These are phyloP conservation scores for Indicator maculatus DNA, from an alignment of 2,113 vertebrate species.

Conservation along the genomic window DNA sequence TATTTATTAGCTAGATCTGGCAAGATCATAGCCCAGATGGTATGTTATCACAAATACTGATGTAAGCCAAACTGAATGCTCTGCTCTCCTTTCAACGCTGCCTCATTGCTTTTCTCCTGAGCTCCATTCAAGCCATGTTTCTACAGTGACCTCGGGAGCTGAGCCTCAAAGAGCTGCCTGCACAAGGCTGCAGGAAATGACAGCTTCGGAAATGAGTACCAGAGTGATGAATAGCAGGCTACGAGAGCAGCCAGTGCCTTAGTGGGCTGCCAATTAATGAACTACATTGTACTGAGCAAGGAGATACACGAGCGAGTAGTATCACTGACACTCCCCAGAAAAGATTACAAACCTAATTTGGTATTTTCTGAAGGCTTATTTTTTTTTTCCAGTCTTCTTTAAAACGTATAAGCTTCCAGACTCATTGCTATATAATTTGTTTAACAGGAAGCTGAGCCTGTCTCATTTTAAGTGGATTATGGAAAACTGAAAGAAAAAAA, in stretches of 20 bases:
- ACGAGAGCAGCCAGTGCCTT: background rate
- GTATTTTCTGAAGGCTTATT: background rate
- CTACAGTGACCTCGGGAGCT: background rate
- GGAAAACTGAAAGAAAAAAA: background rate
- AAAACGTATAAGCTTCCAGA: background rate
- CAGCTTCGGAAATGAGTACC: slow-evolving; percentile 45
- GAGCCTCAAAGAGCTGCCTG: slow-evolving; percentile 33
- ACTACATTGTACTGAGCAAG: background rate
- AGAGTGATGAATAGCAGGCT: slow-evolving; percentile 52
- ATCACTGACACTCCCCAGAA: background rate
- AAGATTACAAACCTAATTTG: background rate
- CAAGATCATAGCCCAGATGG: background rate
- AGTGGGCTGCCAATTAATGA: slow-evolving; percentile 20
- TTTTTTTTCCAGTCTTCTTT: background rate
- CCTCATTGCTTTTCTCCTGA: background rate
- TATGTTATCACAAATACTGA: background rate
- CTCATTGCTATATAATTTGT: background rate
- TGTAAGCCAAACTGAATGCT: background rate
- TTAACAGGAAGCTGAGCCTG: background rate
- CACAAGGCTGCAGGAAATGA: slow-evolving; percentile 48
- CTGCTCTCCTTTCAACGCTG: background rate
- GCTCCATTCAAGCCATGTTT: background rate
- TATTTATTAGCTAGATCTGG: slow-evolving; percentile 11
- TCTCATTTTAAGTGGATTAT: background rate
- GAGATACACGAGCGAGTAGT: background rate